Conservation (phyloP, 2,113 vertebrate genomes). For the Prinia subflava region DNA sequence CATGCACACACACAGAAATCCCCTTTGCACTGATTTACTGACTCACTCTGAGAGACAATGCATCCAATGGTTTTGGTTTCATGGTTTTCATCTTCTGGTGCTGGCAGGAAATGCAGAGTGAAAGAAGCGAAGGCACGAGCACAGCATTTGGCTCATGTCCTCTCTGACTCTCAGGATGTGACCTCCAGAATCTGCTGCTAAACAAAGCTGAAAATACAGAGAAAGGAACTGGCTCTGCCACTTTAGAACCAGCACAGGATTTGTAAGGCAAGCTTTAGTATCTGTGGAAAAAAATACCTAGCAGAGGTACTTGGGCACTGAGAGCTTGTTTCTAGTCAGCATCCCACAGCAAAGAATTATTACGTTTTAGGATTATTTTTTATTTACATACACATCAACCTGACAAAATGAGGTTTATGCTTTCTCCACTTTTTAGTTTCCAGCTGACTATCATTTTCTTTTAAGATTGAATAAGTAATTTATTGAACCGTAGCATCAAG, state of each 20-base stretch:
- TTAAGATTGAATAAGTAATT: constrained; percentile 67
- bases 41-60: background rate
- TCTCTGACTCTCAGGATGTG: background rate
- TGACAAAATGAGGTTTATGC: constrained; percentile 51
- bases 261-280: background rate
- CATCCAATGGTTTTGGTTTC: background rate
- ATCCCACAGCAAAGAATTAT: constrained; percentile 22
- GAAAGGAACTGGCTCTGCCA: background rate
- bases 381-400: constrained; percentile 63
- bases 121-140: accelerated
- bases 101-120: background rate
- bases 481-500: constrained; percentile 61
- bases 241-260: background rate
- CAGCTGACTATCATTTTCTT: constrained; percentile 62
- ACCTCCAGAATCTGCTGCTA: background rate
- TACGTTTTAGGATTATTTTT: constrained; percentile 55
- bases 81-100: background rate
- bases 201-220: background rate
- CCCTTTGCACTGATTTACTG: background rate
- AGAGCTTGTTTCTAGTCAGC: constrained; percentile 40
- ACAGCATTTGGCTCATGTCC: background rate
- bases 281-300: constrained; percentile 2
- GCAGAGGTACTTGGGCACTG: background rate
- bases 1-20: accelerated
- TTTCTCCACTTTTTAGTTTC: constrained; percentile 59